A percentile compares a stretch with the other conserved stretches of the same genome.
phyloP scores from a whole-genome alignment of 2,113 vertebrate genomes.

The Ammodytes marinus region DNA sequence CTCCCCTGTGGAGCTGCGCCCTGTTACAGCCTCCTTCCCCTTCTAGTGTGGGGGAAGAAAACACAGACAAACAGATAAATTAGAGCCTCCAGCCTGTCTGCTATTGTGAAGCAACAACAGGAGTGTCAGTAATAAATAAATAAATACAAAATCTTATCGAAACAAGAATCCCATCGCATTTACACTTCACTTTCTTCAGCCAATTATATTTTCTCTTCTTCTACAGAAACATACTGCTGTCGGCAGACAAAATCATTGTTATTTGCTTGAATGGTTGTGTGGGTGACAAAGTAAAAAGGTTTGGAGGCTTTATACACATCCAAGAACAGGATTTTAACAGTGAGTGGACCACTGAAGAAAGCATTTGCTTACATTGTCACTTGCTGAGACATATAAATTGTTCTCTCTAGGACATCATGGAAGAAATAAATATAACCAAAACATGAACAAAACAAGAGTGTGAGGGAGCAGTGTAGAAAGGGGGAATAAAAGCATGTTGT shows the following conservation, averaged over 20 bases:
- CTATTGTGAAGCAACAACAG: constrained; percentile 60
- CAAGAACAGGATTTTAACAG: constrained; percentile 32
- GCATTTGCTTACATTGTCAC: constrained; percentile 59
- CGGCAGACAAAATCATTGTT: constrained; percentile 51
- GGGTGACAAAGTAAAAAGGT: constrained; percentile 50
- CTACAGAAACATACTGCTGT: constrained; percentile 24
- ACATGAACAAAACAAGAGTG: constrained; percentile 25
- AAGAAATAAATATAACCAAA: constrained; percentile 59
- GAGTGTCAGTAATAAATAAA: constrained; percentile 50
- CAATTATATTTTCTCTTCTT: constrained; percentile 68
- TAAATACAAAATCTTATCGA: constrained; percentile 34
- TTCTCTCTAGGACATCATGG: constrained; percentile 46
- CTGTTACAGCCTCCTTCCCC: constrained; percentile 68
- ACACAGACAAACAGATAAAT: constrained; percentile 83
- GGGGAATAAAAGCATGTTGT: constrained; percentile 18
- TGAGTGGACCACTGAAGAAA: constrained; percentile 34
- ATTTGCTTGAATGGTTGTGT: constrained; percentile 53
- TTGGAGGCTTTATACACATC: constrained; percentile 33
- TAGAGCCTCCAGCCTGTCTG: constrained; percentile 58
- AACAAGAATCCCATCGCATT: constrained; percentile 57
- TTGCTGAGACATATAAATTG: constrained; percentile 39
- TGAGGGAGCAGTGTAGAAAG: constrained; percentile 14
- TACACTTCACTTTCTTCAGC: constrained; percentile 61
- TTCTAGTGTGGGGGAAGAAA: constrained; percentile 63
- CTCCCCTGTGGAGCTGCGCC: constrained; percentile 65